A percentile compares a stretch with the other conserved stretches of the same genome.
Conservation (phyloP, 2,888 invertebrate species). For the Laspeyria flexula region DNA sequence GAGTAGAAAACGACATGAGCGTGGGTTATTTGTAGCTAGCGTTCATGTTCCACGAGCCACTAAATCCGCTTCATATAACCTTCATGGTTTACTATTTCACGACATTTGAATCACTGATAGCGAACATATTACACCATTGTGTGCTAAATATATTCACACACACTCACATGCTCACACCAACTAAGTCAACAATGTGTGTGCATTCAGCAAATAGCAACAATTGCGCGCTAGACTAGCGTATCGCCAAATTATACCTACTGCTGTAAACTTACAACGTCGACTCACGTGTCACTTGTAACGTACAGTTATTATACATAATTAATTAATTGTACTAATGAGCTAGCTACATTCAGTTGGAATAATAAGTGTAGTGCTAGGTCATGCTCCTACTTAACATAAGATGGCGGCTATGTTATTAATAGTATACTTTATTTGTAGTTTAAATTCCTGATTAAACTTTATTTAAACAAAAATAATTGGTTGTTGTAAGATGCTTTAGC, state of each 20-base stretch:
- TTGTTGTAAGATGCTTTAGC: too few relatives aligned
- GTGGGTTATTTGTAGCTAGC: conserved; percentile 6
- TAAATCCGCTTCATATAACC: conserved; percentile 31
- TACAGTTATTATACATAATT: not conserved
- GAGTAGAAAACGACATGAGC: not conserved
- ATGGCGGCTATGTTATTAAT: too few relatives aligned
- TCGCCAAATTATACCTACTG: conserved; percentile 15
- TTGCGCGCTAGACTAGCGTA: conserved; percentile 10
- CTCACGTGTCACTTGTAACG: conserved; percentile 3
- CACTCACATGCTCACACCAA: conserved; percentile 6
- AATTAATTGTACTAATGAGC: not conserved
- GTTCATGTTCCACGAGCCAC: conserved; percentile 7
- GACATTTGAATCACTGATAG: conserved; percentile 36
- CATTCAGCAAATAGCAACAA: conserved; percentile 30
- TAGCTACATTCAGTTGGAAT: not conserved
- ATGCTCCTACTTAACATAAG: too few relatives aligned
- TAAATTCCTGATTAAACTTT: too few relatives aligned
- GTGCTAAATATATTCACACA: conserved; percentile 29
- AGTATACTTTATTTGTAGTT: too few relatives aligned
- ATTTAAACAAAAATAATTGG: too few relatives aligned
- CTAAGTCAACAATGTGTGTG: conserved; percentile 19
- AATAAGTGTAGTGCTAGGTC: too few relatives aligned
- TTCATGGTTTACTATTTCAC: conserved; percentile 38
- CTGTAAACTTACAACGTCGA: conserved; percentile 10
- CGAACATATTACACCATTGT: conserved; percentile 34